phyloP scores from a whole-genome alignment of 2,113 vertebrate species.

The Tupaia tana region DNA sequence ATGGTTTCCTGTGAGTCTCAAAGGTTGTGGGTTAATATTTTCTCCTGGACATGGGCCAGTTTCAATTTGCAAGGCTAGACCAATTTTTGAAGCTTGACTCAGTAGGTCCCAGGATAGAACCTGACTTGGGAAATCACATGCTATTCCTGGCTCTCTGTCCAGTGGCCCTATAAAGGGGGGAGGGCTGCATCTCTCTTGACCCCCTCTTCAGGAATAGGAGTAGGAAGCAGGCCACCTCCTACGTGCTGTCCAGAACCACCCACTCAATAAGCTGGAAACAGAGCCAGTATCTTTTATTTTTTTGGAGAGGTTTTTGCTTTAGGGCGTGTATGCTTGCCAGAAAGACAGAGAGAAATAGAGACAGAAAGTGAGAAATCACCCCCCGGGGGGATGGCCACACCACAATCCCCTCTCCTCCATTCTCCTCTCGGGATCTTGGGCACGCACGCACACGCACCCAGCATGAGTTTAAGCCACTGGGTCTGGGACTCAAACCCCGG shows the following conservation, averaged over 20 bases:
- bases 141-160: neutral
- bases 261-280: neutral
- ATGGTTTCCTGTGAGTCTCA: rapidly evolving
- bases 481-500: no score
- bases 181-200: neutral
- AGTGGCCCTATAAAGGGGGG: neutral
- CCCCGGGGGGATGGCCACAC: no score
- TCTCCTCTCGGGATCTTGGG: no score
- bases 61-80: neutral
- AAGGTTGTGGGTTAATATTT: neutral
- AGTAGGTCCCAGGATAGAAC: neutral
- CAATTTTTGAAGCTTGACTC: neutral
- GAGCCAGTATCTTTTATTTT: neutral
- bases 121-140: neutral
- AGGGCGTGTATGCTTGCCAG: no score
- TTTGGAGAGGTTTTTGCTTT: no score
- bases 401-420: no score
- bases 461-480: no score
- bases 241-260: neutral
- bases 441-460: no score
- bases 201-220: neutral
- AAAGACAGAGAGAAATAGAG: no score
- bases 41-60: neutral
- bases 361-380: no score
- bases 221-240: no score